A percentile compares a stretch with the other conserved stretches of the same genome.
These are phyloP conservation scores for Nemapogon koenigi DNA, from an alignment of 2,888 invertebrate genomes.

Conservation along the genomic window DNA sequence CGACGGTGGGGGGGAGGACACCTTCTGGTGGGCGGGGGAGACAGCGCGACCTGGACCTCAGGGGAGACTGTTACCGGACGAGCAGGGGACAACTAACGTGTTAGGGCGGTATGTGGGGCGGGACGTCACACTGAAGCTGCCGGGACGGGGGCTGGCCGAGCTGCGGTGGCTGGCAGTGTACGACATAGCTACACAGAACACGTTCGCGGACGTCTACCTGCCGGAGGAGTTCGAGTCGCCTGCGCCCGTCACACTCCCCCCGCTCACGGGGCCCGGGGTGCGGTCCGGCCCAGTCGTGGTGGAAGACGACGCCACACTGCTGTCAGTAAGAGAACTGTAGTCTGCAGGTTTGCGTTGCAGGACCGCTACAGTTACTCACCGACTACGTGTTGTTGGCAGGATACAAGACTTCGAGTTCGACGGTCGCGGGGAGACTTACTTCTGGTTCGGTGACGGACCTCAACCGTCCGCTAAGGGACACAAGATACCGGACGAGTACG, in stretches of 20 bases:
- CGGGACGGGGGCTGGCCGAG: constrained; percentile 85
- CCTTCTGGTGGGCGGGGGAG: constrained; percentile 94
- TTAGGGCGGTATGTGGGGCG: constrained; percentile 85
- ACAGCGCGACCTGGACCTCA: constrained; percentile 86
- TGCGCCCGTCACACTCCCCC: constrained; percentile 63
- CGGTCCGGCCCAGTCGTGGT: constrained; percentile 76
- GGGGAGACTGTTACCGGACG: constrained; percentile 90
- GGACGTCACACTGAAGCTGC: constrained; percentile 81
- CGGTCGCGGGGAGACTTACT: constrained; percentile 78
- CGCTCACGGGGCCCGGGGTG: constrained; percentile 54
- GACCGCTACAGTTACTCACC: background rate
- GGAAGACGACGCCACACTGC: constrained; percentile 80
- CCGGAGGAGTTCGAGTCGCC: constrained; percentile 92
- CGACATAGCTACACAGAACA: constrained; percentile 85
- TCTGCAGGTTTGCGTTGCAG: background rate
- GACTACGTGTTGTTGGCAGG: too few relatives aligned
- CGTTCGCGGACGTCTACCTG: constrained; percentile 88
- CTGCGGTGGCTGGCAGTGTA: constrained; percentile 91
- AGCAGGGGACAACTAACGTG: constrained; percentile 86
- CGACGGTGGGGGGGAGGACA: constrained; percentile 89
- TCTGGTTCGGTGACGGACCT: constrained; percentile 89
- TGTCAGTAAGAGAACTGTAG: constrained; percentile 25
- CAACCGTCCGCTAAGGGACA: constrained; percentile 83
- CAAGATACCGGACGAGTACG: constrained; percentile 88
- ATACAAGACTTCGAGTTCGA: constrained; percentile 81